phyloP scores from a whole-genome alignment of 2,888 invertebrate genomes.

The Teinopalpus imperialis region DNA sequence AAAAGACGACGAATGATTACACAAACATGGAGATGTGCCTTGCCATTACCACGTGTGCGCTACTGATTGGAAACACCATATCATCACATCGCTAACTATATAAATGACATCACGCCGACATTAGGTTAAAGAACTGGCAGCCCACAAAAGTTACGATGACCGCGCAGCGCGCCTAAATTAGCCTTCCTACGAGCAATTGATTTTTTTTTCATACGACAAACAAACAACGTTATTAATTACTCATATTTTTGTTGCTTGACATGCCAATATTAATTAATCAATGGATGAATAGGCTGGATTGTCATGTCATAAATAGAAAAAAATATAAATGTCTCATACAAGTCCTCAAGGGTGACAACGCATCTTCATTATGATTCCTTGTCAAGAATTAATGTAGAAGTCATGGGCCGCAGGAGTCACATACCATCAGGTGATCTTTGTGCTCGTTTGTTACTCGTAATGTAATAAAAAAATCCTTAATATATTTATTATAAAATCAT shows the following conservation, averaged over 20 bases:
- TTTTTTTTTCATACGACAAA: constrained; percentile 29
- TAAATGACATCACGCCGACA: constrained; percentile 36
- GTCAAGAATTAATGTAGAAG: too few relatives aligned
- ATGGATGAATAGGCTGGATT: constrained; percentile 1
- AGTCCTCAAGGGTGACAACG: too few relatives aligned
- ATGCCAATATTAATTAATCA: constrained; percentile 12
- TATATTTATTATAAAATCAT: too few relatives aligned
- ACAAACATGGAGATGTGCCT: too few relatives aligned
- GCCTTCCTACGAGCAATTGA: constrained; percentile 34
- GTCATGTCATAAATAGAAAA: too few relatives aligned
- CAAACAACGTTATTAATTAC: constrained; percentile 12
- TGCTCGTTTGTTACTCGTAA: too few relatives aligned
- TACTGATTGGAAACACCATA: constrained; percentile 1
- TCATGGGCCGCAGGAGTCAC: too few relatives aligned
- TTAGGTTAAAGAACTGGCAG: constrained; percentile 40
- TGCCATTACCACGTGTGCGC: not conserved
- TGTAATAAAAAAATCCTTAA: too few relatives aligned
- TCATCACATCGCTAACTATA: constrained; percentile 18
- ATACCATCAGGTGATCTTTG: too few relatives aligned
- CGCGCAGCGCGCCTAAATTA: constrained; percentile 38
- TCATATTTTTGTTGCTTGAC: constrained; percentile 8
- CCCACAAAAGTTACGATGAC: constrained; percentile 42
- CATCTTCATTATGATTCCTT: too few relatives aligned
- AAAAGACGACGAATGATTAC: too few relatives aligned
- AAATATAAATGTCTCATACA: too few relatives aligned